These are phyloP conservation scores for Megaceryle torquata DNA, from an alignment of 2,113 vertebrate genomes.

Conservation along the genomic window DNA sequence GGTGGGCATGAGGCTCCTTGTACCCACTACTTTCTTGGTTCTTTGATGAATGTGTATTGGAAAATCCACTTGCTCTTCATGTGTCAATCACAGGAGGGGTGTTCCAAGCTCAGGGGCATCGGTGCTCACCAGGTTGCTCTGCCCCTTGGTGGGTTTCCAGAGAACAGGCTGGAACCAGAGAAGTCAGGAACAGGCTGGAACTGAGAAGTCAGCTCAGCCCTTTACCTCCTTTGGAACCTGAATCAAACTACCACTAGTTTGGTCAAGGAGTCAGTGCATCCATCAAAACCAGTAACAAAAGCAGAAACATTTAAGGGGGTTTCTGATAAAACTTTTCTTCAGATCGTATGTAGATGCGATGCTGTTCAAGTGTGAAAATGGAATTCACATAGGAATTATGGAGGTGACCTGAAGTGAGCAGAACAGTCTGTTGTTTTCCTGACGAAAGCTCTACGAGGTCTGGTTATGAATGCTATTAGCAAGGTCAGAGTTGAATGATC, in stretches of 20 bases:
- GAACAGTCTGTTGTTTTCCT: neutral
- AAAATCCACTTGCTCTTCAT: no score
- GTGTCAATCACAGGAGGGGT: no score
- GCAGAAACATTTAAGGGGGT: neutral
- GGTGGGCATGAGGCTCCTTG: no score
- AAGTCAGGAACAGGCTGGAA: neutral
- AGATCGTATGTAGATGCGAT: fast-evolving
- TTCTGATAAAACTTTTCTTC: neutral
- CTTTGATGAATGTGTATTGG: no score
- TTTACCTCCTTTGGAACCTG: no score
- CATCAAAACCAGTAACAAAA: neutral
- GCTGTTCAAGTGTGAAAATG: neutral
- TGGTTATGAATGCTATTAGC: neutral
- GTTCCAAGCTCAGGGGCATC: no score
- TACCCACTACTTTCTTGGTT: no score
- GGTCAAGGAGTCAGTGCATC: neutral
- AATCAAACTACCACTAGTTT: neutral
- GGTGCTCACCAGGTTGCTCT: no score
- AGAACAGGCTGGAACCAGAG: neutral
- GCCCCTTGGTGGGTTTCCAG: neutral
- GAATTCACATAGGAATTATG: neutral
- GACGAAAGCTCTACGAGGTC: neutral
- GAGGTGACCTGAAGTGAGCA: neutral
- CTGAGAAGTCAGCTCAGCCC: neutral
- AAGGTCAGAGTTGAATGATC: neutral